Percentiles rank a stretch among this genome's conserved stretches.
Conservation (phyloP, 2,888 invertebrate species). For the Octodonta nipae region DNA sequence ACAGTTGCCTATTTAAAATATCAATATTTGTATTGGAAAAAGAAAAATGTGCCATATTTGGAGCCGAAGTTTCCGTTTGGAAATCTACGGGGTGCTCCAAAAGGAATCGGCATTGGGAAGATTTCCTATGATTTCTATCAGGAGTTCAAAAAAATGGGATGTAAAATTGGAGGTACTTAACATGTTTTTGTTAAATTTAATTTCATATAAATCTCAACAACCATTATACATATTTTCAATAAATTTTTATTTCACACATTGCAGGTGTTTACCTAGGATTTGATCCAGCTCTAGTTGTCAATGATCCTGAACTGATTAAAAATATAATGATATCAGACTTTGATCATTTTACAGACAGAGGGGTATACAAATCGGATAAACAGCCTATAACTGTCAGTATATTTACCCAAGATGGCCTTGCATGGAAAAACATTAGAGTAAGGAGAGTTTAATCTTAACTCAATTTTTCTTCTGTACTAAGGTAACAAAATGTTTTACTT, state of each 20-base stretch:
- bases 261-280: constrained; percentile 12
- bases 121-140: constrained; percentile 7
- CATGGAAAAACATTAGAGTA: constrained; percentile 28
- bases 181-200: too few species aligned
- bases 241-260: constrained; percentile 4
- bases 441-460: background rate
- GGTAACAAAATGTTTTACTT: too few species aligned
- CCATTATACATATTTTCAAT: constrained; percentile 1
- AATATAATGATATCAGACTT: constrained; percentile 25
- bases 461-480: too few species aligned
- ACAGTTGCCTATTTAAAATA: too few species aligned
- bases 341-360: constrained; percentile 21
- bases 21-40: constrained; percentile 10
- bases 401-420: constrained; percentile 20
- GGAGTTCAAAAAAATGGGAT: constrained; percentile 8
- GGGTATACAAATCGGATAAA: constrained; percentile 16
- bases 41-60: constrained; percentile 8
- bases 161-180: constrained; percentile 9
- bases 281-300: constrained; percentile 19
- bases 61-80: constrained; percentile 8
- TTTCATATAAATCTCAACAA: background rate
- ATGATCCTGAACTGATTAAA: constrained; percentile 22
- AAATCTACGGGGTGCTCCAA: constrained; percentile 5
- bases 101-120: constrained; percentile 8
- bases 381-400: constrained; percentile 21